phyloP scores from a whole-genome alignment of 2,797 vertebrate genomes.

The Brachymystax lenok region DNA sequence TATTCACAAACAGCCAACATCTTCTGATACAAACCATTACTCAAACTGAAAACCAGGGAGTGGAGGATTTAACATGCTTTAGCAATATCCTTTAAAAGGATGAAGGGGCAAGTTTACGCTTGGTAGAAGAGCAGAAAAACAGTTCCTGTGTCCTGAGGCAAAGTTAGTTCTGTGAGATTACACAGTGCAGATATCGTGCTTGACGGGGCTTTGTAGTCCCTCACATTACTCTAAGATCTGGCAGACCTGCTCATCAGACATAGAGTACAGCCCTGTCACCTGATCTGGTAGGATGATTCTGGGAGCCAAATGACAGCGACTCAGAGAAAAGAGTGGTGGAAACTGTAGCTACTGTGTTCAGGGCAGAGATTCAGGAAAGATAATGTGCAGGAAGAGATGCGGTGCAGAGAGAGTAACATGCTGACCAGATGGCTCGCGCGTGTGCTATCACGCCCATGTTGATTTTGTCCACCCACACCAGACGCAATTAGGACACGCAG shows the following conservation, averaged over 20 bases:
- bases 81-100: background rate
- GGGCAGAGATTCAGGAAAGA: background rate
- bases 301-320: constrained; percentile 48
- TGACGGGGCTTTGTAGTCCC: constrained; percentile 56
- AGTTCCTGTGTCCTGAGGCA: constrained; percentile 56
- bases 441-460: too few relatives aligned
- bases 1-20: constrained; percentile 5
- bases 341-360: background rate
- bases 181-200: constrained; percentile 51
- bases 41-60: constrained; percentile 9
- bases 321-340: constrained; percentile 12
- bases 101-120: background rate
- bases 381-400: background rate
- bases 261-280: constrained; percentile 52
- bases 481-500: too few relatives aligned
- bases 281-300: constrained; percentile 46
- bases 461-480: too few relatives aligned
- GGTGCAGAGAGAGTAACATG: too few relatives aligned
- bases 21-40: background rate
- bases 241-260: constrained; percentile 60
- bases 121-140: constrained; percentile 41
- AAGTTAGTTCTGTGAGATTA: constrained; percentile 64
- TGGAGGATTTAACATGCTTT: constrained; percentile 15
- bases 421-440: too few relatives aligned
- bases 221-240: constrained; percentile 32